These are phyloP conservation scores for Pogonus chalceus DNA, from an alignment of 1,140 invertebrate genomes.

Conservation along the genomic window DNA sequence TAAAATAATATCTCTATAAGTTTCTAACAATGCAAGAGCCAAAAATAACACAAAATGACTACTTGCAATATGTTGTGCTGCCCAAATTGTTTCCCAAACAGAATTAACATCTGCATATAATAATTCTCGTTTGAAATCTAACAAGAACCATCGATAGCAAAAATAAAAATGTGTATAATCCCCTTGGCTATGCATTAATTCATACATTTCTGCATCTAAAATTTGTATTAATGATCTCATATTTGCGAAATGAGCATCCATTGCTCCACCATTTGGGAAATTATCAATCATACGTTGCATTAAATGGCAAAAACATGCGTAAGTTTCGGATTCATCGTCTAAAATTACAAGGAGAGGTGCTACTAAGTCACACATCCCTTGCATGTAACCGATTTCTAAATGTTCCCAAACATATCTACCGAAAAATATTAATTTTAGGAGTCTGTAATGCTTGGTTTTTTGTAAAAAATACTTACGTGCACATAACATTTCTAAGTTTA, in stretches of 20 bases:
- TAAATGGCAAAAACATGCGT: slow-evolving; percentile 81
- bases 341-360: slow-evolving; percentile 87
- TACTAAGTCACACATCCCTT: slow-evolving; percentile 92
- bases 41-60: slow-evolving; percentile 88
- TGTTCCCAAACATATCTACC: slow-evolving; percentile 89
- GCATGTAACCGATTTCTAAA: slow-evolving; percentile 80
- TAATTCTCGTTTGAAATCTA: slow-evolving; percentile 71
- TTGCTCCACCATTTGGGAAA: slow-evolving; percentile 86
- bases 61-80: slow-evolving; percentile 76
- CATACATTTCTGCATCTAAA: slow-evolving; percentile 85
- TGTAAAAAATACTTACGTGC: slow-evolving; percentile 59
- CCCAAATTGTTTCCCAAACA: slow-evolving; percentile 96
- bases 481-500: slow-evolving; percentile 92
- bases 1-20: slow-evolving; percentile 87
- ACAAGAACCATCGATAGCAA: slow-evolving; percentile 84
- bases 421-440: slow-evolving; percentile 17
- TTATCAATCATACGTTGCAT: slow-evolving; percentile 87
- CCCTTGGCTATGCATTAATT: slow-evolving; percentile 87
- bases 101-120: slow-evolving; percentile 83
- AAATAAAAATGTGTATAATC: slow-evolving; percentile 97
- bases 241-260: slow-evolving; percentile 92
- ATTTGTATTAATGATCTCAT: slow-evolving; percentile 84
- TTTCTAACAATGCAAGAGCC: slow-evolving; percentile 81
- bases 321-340: slow-evolving; percentile 85
- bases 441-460: neutral